A percentile compares a stretch with the other conserved stretches of the same genome.
Evolutionary conservation across 2,888 invertebrate species (phyloP).

Genomic region (Clistopyga incitator): DNA sequence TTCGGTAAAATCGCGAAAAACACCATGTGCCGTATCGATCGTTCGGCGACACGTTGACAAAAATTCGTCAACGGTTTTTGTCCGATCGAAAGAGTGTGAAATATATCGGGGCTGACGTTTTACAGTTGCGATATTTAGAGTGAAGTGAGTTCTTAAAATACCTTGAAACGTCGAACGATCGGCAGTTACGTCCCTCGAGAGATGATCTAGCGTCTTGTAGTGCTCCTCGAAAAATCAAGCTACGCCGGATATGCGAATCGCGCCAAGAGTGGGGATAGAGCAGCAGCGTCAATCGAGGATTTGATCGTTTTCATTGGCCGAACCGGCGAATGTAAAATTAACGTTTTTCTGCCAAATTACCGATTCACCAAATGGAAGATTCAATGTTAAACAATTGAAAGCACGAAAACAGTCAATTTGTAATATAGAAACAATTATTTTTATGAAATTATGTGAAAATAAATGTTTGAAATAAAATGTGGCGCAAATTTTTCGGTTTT

Average conservation of each 20-base stretch:
- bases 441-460: background rate
- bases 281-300: background rate
- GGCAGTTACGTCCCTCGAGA: conserved; percentile 18
- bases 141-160: conserved; percentile 30
- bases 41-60: conserved; percentile 21
- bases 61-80: background rate
- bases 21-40: conserved; percentile 75
- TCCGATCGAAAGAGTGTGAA: background rate
- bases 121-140: background rate
- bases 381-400: too few relatives aligned
- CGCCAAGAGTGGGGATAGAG: background rate
- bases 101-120: background rate
- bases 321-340: background rate
- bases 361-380: too few relatives aligned
- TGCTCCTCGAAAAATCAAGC: conserved; percentile 30
- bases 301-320: background rate
- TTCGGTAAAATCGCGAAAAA: conserved; percentile 37
- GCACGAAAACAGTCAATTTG: too few relatives aligned
- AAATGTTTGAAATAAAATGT: background rate
- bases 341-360: too few relatives aligned
- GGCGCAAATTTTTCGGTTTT: too few relatives aligned
- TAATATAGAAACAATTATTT: background rate
- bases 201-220: conserved; percentile 6
- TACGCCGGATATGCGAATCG: conserved; percentile 30
- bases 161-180: conserved; percentile 37